A percentile compares a stretch with the other conserved stretches of the same genome.
These are phyloP conservation scores for Tautogolabrus adspersus DNA, from an alignment of 2,113 vertebrate species.

Conservation along the genomic window DNA sequence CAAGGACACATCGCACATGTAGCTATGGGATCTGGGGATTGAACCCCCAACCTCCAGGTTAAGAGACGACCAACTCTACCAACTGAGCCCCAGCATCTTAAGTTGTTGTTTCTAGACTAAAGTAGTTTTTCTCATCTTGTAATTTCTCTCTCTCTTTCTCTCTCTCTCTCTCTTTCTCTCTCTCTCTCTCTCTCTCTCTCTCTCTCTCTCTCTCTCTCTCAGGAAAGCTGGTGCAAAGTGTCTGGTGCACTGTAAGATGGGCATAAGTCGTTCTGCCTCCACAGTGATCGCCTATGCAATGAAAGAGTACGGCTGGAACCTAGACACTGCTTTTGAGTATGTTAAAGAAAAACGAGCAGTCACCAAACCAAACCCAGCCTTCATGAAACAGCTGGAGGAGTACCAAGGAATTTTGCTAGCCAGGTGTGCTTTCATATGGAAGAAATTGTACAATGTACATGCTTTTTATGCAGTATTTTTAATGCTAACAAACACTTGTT, in stretches of 20 bases:
- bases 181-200: no score
- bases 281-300: conserved; percentile 98
- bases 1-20: no score
- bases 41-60: no score
- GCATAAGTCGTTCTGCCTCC: conserved; percentile 96
- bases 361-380: conserved; percentile 97
- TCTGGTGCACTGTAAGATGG: conserved; percentile 99
- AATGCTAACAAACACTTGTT: background rate
- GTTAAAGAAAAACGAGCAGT: conserved; percentile 94
- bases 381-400: conserved; percentile 98
- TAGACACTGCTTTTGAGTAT: conserved; percentile 92
- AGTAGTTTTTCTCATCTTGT: no score
- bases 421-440: conserved; percentile 81
- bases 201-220: background rate
- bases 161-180: no score
- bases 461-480: background rate
- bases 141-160: no score
- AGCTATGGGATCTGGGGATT: no score
- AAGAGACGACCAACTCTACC: no score
- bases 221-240: conserved; percentile 97
- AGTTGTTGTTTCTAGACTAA: no score
- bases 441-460: background rate
- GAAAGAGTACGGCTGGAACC: conserved; percentile 98
- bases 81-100: no score
- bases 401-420: conserved; percentile 98